A percentile compares a stretch with the other conserved stretches of the same genome.
Conservation (phyloP, 2,888 invertebrate genomes). For the Cantharis rufa region DNA sequence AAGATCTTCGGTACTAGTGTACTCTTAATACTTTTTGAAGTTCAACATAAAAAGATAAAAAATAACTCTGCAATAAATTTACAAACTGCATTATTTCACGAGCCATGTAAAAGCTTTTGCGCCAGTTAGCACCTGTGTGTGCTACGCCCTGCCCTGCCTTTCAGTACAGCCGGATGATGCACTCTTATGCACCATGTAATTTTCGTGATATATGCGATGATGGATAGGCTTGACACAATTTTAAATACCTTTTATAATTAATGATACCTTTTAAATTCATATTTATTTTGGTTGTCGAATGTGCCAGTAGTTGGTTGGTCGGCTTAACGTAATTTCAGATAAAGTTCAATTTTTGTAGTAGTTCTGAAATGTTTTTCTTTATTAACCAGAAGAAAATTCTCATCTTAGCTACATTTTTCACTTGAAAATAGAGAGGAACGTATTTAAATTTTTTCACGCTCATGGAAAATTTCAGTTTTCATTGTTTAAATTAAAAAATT, state of each 20-base stretch:
- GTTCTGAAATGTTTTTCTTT: not conserved
- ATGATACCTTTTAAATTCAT: no score
- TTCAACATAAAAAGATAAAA: not conserved
- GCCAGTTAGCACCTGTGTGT: not conserved
- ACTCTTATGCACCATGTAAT: not conserved
- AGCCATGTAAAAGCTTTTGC: not conserved
- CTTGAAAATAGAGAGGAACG: not conserved
- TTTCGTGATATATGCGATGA: not conserved
- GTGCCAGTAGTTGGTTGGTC: no score
- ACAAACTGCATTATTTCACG: not conserved
- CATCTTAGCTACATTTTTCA: not conserved
- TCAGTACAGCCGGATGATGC: not conserved
- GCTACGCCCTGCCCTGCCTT: not conserved
- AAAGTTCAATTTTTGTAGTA: not conserved
- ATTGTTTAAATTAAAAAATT: no score
- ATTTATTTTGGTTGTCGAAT: no score
- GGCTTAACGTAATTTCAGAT: no score
- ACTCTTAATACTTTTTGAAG: not conserved
- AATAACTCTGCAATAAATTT: not conserved
- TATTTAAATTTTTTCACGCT: no score
- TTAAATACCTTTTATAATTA: no score
- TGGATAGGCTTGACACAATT: no score
- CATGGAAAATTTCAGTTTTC: no score
- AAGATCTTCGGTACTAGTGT: not conserved
- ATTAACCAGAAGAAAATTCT: not conserved